A percentile compares a stretch with the other conserved stretches of the same genome.
These are phyloP conservation scores for Salminus brasiliensis DNA, from an alignment of 2,113 vertebrate genomes.

Conservation along the genomic window DNA sequence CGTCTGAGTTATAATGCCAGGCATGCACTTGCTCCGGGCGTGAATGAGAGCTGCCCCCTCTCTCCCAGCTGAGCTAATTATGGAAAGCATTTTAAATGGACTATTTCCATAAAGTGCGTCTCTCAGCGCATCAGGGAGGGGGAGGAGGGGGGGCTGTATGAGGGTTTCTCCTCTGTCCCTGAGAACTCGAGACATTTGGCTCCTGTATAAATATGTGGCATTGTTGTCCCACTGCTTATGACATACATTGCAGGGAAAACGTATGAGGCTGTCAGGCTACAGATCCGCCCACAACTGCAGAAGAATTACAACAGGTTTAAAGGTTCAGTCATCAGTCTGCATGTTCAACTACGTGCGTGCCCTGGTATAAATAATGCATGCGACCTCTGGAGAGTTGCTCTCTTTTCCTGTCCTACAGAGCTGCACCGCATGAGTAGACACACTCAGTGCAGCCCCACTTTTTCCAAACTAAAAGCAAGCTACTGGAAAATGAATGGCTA, in stretches of 20 bases:
- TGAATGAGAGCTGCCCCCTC: constrained; percentile 27
- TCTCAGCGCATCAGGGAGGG: constrained; percentile 23
- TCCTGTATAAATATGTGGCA: constrained; percentile 31
- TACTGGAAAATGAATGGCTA: not conserved
- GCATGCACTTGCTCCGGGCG: constrained; percentile 32
- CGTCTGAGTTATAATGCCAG: constrained; percentile 43
- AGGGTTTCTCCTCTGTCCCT: not conserved
- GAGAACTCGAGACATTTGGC: constrained; percentile 13
- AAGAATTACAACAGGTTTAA: not conserved
- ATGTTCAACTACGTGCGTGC: not conserved
- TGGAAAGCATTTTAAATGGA: constrained; percentile 46
- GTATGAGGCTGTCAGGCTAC: not conserved
- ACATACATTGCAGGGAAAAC: constrained; percentile 18
- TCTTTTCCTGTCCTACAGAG: not conserved
- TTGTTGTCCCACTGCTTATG: constrained; percentile 5
- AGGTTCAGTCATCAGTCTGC: constrained; percentile 2
- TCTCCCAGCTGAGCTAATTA: constrained; percentile 54
- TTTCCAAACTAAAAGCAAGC: not conserved
- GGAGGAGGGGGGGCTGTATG: constrained; percentile 1
- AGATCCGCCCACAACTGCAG: not conserved
- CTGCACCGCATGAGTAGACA: not conserved
- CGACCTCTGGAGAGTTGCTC: not conserved
- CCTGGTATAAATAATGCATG: not conserved
- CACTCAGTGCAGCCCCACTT: not conserved
- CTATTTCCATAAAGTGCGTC: constrained; percentile 52